Conservation (phyloP, 2,888 invertebrate genomes). For the Acronicta leporina region DNA sequence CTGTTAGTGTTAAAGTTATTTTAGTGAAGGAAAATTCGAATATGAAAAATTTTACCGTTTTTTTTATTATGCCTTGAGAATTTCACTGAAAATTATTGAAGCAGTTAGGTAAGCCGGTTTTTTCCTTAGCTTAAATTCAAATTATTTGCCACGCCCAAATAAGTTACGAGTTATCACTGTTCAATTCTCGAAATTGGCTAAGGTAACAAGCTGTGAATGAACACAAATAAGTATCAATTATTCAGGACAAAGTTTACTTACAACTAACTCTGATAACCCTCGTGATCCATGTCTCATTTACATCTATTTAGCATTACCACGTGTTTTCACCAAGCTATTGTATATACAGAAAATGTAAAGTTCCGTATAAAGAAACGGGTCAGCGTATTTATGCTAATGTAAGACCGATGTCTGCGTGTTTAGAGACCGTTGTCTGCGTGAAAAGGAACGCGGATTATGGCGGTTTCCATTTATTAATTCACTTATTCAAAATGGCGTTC, state of each 20-base stretch:
- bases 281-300: conserved; percentile 14
- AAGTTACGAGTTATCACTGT: not conserved
- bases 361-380: conserved; percentile 23
- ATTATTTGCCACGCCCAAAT: conserved; percentile 16
- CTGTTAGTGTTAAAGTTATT: too few species aligned
- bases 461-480: conserved; percentile 19
- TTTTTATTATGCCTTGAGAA: too few species aligned
- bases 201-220: not conserved
- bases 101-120: too few species aligned
- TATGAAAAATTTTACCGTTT: too few species aligned
- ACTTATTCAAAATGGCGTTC: conserved; percentile 20
- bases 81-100: too few species aligned
- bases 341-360: conserved; percentile 23
- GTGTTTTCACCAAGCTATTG: conserved; percentile 17
- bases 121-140: too few species aligned
- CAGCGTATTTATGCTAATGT: conserved; percentile 29
- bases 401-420: conserved; percentile 8
- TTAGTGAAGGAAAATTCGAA: too few species aligned
- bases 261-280: conserved; percentile 9
- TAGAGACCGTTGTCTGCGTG: conserved; percentile 14
- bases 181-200: conserved; percentile 1
- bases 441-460: conserved; percentile 26
- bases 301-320: conserved; percentile 22
- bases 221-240: conserved; percentile 7
- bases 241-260: conserved; percentile 1